Evolutionary conservation across 2,797 vertebrate genomes (phyloP).

Genomic region (Anniella stebbinsi): DNA sequence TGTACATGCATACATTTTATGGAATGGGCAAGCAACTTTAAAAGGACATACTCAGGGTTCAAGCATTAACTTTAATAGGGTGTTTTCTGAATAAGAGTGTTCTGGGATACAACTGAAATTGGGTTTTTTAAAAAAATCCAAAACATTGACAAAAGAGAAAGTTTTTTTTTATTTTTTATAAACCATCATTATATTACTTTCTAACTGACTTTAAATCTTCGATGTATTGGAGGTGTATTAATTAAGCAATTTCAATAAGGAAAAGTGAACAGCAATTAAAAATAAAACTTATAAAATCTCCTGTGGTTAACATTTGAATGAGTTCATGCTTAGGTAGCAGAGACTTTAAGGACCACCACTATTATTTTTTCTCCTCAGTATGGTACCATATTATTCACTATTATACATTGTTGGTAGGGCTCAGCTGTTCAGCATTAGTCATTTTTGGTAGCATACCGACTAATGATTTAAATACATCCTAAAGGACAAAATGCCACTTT

Average conservation of each 20-base stretch:
- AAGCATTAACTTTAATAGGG: neutral
- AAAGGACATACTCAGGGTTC: neutral
- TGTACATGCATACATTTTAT: neutral
- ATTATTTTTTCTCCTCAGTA: slow-evolving; percentile 29
- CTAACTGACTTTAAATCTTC: slow-evolving; percentile 5
- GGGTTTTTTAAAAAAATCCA: neutral
- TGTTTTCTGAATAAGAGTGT: neutral
- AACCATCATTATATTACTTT: neutral
- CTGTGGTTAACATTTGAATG: slow-evolving; percentile 35
- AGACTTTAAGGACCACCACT: slow-evolving; percentile 32
- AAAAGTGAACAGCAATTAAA: slow-evolving; percentile 28
- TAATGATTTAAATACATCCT: slow-evolving; percentile 51
- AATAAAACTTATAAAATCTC: slow-evolving; percentile 37
- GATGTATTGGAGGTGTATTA: slow-evolving; percentile 11
- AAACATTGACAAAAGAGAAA: neutral
- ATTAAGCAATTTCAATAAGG: slow-evolving; percentile 27
- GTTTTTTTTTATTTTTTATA: neutral
- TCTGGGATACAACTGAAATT: neutral
- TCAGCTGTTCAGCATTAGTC: slow-evolving; percentile 46
- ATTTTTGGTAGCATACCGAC: slow-evolving; percentile 53
- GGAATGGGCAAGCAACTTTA: neutral
- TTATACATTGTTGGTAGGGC: slow-evolving; percentile 51
- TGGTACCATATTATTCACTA: slow-evolving; percentile 37
- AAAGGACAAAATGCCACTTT: slow-evolving; percentile 55
- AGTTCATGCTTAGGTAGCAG: slow-evolving; percentile 16